Evolutionary conservation across 2,888 invertebrate species (phyloP).

Genomic region (Parnassius glacialis): DNA sequence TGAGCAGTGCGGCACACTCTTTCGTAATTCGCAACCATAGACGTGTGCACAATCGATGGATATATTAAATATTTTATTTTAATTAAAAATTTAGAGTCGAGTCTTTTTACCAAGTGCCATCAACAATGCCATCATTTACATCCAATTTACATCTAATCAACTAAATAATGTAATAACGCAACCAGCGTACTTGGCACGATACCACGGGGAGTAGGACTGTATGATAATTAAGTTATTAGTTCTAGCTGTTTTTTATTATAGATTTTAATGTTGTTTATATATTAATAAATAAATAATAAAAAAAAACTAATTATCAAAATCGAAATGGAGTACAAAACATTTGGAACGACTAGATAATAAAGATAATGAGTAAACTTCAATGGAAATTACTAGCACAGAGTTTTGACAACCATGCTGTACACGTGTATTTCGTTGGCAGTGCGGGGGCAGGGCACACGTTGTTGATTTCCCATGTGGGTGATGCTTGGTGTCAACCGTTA

Average conservation of each 20-base stretch:
- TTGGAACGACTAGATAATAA: background rate
- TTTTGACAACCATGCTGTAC: background rate
- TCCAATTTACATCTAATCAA: background rate
- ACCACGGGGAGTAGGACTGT: too few relatives aligned
- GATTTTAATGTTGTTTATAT: too few relatives aligned
- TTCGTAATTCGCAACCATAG: background rate
- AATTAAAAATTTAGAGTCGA: background rate
- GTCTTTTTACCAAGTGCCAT: background rate
- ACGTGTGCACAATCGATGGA: background rate
- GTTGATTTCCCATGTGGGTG: conserved; percentile 68
- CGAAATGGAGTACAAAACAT: background rate
- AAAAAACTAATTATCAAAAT: background rate
- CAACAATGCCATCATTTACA: background rate
- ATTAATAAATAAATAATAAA: too few relatives aligned
- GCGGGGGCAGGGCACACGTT: conserved; percentile 35
- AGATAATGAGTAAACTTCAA: conserved; percentile 16
- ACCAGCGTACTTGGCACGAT: too few relatives aligned
- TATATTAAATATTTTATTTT: background rate
- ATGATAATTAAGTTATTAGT: too few relatives aligned
- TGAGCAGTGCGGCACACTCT: background rate
- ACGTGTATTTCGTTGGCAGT: conserved; percentile 29
- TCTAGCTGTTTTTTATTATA: too few relatives aligned
- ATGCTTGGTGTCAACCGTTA: conserved; percentile 46
- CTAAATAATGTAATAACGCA: background rate
- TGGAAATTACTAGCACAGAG: background rate